Evolutionary conservation across 2,797 vertebrate species (phyloP).

Genomic region (Chelidonichthys spinosus): DNA sequence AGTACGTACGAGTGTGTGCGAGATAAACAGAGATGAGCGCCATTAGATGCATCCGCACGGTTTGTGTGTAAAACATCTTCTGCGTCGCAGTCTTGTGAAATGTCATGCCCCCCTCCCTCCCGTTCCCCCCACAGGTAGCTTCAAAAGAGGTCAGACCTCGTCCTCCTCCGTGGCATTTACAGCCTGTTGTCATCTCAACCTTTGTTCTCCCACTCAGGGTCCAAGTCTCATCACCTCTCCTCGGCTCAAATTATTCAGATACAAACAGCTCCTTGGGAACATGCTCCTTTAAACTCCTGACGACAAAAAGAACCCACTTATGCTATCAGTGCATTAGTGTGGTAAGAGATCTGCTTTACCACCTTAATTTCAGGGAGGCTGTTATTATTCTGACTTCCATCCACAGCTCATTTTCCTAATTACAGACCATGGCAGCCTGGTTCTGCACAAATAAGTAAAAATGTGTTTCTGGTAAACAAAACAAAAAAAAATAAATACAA

Average conservation of each 20-base stretch:
- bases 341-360: conserved; percentile 15
- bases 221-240: conserved; percentile 45
- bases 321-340: conserved; percentile 29
- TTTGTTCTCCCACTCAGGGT: conserved; percentile 25
- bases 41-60: conserved; percentile 32
- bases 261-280: conserved; percentile 18
- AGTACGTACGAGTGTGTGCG: not conserved
- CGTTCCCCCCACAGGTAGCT: conserved; percentile 67
- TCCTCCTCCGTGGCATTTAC: conserved; percentile 74
- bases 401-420: not conserved
- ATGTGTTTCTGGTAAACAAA: not conserved
- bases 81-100: conserved; percentile 64
- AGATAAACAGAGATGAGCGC: conserved; percentile 28
- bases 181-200: conserved; percentile 63
- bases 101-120: conserved; percentile 73
- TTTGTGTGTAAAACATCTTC: conserved; percentile 46
- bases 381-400: conserved; percentile 1
- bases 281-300: conserved; percentile 20
- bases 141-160: conserved; percentile 68
- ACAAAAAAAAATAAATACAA: too few relatives aligned
- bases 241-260: conserved; percentile 52
- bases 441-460: not conserved
- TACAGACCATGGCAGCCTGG: not conserved
- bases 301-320: conserved; percentile 27
- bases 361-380: conserved; percentile 2